Percentiles rank a stretch among this genome's conserved stretches.
Evolutionary conservation across 2,113 vertebrate species (phyloP).

Genomic region (Pyrgilauda ruficollis): DNA sequence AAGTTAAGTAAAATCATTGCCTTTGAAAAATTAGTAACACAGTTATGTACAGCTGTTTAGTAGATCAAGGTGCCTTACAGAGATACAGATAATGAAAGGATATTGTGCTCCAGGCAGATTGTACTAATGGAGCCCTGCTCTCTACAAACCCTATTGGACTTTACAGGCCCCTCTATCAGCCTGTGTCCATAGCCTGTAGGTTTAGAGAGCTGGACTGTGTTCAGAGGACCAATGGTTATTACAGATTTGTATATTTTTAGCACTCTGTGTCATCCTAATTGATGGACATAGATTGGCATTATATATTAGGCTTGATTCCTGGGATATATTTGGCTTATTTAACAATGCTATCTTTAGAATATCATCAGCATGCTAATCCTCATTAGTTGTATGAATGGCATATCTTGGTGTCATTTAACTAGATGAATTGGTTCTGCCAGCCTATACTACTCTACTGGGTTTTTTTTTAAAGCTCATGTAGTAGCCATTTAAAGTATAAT

Average conservation of each 20-base stretch:
- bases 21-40: neutral
- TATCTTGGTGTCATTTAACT: constrained; percentile 65
- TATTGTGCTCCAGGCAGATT: neutral
- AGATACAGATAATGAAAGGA: neutral
- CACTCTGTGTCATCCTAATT: constrained; percentile 40
- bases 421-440: constrained; percentile 19
- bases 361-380: constrained; percentile 63
- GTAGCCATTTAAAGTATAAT: neutral
- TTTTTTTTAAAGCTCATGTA: neutral
- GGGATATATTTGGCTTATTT: constrained; percentile 63
- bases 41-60: neutral
- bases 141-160: neutral
- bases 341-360: constrained; percentile 69
- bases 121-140: neutral
- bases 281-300: constrained; percentile 50
- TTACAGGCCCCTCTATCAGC: neutral
- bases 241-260: constrained; percentile 47
- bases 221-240: neutral
- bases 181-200: neutral
- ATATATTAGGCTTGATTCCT: constrained; percentile 56
- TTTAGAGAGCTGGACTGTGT: neutral
- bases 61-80: neutral
- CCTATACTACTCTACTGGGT: neutral
- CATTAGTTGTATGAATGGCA: constrained; percentile 41
- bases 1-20: neutral